These are phyloP conservation scores for Pogonognathellus flavescens DNA, from an alignment of 1,140 invertebrate genomes.

Conservation along the genomic window DNA sequence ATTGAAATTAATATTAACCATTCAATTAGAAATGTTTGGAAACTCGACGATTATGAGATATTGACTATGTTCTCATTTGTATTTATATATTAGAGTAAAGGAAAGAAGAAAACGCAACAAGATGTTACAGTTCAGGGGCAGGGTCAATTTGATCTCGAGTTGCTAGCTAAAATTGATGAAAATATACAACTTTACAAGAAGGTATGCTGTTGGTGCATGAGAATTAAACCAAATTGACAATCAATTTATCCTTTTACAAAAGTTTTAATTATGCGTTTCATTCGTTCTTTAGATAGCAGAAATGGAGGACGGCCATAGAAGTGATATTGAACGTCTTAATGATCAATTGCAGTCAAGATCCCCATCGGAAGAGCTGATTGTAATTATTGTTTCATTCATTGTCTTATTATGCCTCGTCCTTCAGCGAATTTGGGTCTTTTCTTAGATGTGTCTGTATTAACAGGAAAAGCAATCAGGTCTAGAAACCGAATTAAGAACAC, in stretches of 20 bases:
- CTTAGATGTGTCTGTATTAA: too few relatives aligned
- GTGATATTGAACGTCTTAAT: conserved; percentile 18
- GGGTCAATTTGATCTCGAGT: conserved; percentile 56
- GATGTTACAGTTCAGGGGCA: background rate
- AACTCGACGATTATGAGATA: too few relatives aligned
- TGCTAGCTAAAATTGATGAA: conserved; percentile 59
- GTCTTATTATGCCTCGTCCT: too few relatives aligned
- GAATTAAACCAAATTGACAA: too few relatives aligned
- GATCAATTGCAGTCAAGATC: conserved; percentile 7
- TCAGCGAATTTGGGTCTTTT: too few relatives aligned
- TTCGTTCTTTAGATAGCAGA: conserved; percentile 56
- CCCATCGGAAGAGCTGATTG: conserved; percentile 10
- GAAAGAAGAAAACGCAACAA: conserved; percentile 43
- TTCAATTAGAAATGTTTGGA: too few relatives aligned
- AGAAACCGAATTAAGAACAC: conserved; percentile 49
- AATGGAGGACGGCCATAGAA: conserved; percentile 52
- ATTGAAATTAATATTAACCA: background rate
- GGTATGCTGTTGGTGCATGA: too few relatives aligned
- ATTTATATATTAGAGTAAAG: conserved; percentile 38
- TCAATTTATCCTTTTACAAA: too few relatives aligned
- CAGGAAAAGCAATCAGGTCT: conserved; percentile 18
- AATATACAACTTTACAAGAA: conserved; percentile 63
- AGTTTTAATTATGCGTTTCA: too few relatives aligned
- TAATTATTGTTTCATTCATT: background rate
- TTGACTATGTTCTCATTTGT: too few relatives aligned